phyloP scores from a whole-genome alignment of 2,797 vertebrate species.

The Avahi laniger region DNA sequence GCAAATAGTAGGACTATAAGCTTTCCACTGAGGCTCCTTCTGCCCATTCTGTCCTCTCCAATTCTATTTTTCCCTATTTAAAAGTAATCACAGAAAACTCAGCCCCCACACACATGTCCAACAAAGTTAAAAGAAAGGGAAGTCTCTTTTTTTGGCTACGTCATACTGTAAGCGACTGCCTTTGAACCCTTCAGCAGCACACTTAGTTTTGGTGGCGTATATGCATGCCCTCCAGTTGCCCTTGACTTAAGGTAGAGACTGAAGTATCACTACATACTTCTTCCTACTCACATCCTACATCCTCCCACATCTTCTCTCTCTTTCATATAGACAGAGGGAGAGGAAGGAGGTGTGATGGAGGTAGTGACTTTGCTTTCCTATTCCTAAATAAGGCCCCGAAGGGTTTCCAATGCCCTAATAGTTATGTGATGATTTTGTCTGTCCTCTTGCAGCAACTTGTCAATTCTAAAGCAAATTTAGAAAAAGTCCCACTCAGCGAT shows the following conservation, averaged over 20 bases:
- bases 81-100: not conserved
- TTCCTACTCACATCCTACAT: not conserved
- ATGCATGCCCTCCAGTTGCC: accelerated
- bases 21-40: not conserved
- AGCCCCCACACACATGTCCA: not conserved
- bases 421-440: not conserved
- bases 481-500: not conserved
- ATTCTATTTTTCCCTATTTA: not conserved
- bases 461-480: not conserved
- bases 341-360: not conserved
- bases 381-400: not conserved
- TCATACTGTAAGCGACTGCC: accelerated
- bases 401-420: not conserved
- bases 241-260: not conserved
- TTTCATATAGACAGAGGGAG: not conserved
- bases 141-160: not conserved
- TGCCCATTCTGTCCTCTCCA: not conserved
- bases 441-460: not conserved
- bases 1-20: not conserved
- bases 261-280: not conserved
- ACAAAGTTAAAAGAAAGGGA: not conserved
- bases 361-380: not conserved
- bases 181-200: not conserved
- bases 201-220: not conserved
- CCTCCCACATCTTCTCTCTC: accelerated